Evolutionary conservation across 2,888 invertebrate species (phyloP), one percentile per base, ranked within the genome.

Genomic region (Eupithecia dodoneata): DNA sequence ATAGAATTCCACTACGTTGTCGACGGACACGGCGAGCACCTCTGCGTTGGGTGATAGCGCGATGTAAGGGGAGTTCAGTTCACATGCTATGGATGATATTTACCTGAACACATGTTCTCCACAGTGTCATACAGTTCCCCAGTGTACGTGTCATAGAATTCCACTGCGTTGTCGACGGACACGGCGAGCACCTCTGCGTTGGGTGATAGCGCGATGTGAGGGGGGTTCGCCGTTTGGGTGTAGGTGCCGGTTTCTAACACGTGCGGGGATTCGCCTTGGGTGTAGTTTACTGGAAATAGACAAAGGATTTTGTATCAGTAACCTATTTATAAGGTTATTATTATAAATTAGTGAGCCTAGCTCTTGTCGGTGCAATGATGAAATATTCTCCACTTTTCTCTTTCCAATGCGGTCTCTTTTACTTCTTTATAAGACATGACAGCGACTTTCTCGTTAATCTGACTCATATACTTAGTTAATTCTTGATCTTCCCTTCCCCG

Each of bases 101-200:
- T 81, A 96, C 97, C 96, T 81, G 93, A 85, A 82, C 95, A 96
- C 72, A 98, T 91, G 88, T 97, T 96, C 78, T 96, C 96, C 73
- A 98, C 96, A 44, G 95, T 96, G 82, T 96, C 96, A 85, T 97
- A 97, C 78, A 97, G 93, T 80, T 96, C 87, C 18, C 97, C 97
- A 69, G 96, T 96, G 81, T 95, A 92, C 0, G 97, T 96, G 73
- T 97, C 97, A 93, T 97, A 98, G 86, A 98, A 96, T 78, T 96
- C 96, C 5, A 98, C 88, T 18, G 94, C 94, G 59, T 95, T 93
- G 74, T 96, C 96, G 77, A 96, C 96, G 44, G 97, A 96, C 13
- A 98, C 96, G 0, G 96, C 97, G 13, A 98, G 92, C 30, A 98
- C 97, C 86, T 97, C 96, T 0, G 97, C 97, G 89, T 98, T 97